A percentile compares a stretch with the other conserved stretches of the same genome.
phyloP scores from a whole-genome alignment of 2,888 invertebrate genomes.

The Apocheima hispidaria region DNA sequence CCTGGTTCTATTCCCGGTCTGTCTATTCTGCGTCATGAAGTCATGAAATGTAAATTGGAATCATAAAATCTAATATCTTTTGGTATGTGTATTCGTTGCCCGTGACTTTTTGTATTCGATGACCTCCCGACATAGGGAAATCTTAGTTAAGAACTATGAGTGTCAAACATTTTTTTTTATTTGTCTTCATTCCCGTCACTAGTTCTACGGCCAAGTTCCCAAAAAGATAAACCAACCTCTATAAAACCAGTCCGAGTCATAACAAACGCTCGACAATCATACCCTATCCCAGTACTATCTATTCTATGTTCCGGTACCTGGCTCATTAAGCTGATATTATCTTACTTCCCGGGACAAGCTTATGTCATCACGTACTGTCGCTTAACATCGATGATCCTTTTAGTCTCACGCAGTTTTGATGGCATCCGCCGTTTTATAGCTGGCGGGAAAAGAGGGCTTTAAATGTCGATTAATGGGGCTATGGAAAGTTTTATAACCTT shows the following conservation, averaged over 20 bases:
- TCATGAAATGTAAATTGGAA: too few relatives aligned
- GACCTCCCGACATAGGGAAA: too few relatives aligned
- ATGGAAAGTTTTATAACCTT: conserved; percentile 22
- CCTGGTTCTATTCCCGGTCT: too few relatives aligned
- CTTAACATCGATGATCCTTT: conserved; percentile 29
- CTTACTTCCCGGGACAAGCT: conserved; percentile 12
- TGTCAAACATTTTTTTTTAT: too few relatives aligned
- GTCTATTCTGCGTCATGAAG: too few relatives aligned
- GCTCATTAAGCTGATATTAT: conserved; percentile 32
- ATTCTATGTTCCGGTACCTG: conserved; percentile 7
- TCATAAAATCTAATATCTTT: too few relatives aligned
- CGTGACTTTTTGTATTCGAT: too few relatives aligned
- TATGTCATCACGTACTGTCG: conserved; percentile 23
- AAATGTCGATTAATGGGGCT: conserved; percentile 18
- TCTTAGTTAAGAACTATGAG: too few relatives aligned
- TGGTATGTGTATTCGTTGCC: too few relatives aligned
- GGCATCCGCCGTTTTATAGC: conserved; percentile 26
- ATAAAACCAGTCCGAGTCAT: conserved; percentile 9
- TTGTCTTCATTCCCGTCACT: neutral
- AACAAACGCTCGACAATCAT: neutral
- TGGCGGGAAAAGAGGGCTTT: conserved; percentile 9
- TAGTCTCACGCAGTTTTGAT: conserved; percentile 22
- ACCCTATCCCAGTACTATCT: neutral
- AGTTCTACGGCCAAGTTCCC: neutral
- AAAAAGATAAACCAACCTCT: conserved; percentile 3